Evolutionary conservation across 2,888 invertebrate genomes (phyloP), one percentile per base, ranked within the genome.

Genomic region (Eulithis testata): DNA sequence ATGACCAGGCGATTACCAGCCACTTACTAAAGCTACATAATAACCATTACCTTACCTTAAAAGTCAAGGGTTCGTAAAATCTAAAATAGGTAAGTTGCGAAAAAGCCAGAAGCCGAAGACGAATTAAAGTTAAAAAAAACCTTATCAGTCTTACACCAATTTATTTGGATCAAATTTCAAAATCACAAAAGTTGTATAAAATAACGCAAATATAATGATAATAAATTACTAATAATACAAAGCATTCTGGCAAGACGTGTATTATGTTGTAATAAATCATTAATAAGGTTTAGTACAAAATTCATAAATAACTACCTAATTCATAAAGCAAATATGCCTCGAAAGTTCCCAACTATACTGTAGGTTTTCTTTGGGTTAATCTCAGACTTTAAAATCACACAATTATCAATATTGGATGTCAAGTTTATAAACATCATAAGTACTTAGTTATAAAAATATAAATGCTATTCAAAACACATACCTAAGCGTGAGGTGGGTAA

Each of bases 141-240:
- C 60, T 44, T 3, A 14, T 83, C 80, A 84, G 81, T 83, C 83
- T 86, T 84, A 87, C 79, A 83, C 80, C 83, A 87, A 87, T 87
- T 88, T 87, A 83, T 81, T 85, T 79, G 73, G 78, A 84, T 79
- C 74, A 84, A 85, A 85, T 85, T 89, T 88, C 84, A 88, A 89
- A 88, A 87, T 82, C 79, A 84, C 82, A 78, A 82, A 78, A 49
- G 21, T 49, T 49, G 70, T 78, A 79, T 70, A 65, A 67, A 73
- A 79, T 75, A 77, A 80, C 75, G 61, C 64, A 59, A 59, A 66
- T 84, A 85, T 80, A 78, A 73, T 76, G 75, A 81, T 71, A 21
- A 74, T 78, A 80, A 80, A 74, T 78, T 75, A 78, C 56, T 73
- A 69, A 79, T 73, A 69, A 79, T 70, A 76, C 69, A 73, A 81